Evolutionary conservation across 2,113 vertebrate species (phyloP).

Genomic region (Grammomys surdaster): DNA sequence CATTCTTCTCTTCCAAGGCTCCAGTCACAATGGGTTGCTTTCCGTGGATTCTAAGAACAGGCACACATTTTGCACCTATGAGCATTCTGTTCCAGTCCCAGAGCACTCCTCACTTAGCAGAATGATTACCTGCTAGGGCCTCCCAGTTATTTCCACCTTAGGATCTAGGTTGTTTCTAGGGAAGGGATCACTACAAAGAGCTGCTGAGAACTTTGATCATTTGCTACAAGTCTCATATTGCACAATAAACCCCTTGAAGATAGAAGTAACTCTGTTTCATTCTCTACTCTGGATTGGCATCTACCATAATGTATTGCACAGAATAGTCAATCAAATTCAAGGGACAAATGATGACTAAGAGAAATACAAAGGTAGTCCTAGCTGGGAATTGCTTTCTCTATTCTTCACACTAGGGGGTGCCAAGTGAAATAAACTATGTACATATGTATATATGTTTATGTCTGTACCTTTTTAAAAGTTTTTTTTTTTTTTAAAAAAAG

Average conservation of each 20-base stretch:
- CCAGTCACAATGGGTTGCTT: background rate
- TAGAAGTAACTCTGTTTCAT: background rate
- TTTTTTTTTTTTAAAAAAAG: background rate
- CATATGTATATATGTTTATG: background rate
- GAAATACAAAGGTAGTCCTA: background rate
- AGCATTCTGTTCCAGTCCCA: background rate
- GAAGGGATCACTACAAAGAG: background rate
- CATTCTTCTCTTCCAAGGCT: background rate
- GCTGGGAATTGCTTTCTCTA: slow-evolving; percentile 24
- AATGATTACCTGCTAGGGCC: no score
- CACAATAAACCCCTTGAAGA: background rate
- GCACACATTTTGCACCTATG: background rate
- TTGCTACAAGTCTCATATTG: background rate
- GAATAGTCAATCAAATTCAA: background rate
- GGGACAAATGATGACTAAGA: slow-evolving; percentile 18
- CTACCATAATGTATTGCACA: background rate
- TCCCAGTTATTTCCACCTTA: background rate
- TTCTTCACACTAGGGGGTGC: slow-evolving; percentile 74
- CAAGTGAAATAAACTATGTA: slow-evolving; percentile 60
- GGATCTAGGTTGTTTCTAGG: background rate
- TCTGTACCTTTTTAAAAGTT: background rate
- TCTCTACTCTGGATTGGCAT: background rate
- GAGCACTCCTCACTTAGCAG: background rate
- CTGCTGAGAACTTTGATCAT: background rate
- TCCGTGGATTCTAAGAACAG: background rate